phyloP scores from a whole-genome alignment of 2,113 vertebrate species.

The Muntiacus reevesi region DNA sequence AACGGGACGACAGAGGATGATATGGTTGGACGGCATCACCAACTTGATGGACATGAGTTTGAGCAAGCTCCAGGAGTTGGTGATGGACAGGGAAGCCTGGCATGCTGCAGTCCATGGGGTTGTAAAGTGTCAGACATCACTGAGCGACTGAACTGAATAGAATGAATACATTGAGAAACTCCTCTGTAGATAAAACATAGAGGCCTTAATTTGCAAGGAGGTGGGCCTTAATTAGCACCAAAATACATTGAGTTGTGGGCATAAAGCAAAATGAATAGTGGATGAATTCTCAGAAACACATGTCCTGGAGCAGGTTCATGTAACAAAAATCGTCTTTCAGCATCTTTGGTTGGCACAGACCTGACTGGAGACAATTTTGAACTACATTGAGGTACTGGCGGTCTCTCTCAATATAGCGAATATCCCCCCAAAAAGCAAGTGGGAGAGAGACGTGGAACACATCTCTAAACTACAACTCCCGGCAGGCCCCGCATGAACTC shows the following conservation, averaged over 20 bases:
- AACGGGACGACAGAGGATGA: neutral
- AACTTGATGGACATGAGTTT: neutral
- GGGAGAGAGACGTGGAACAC: accelerated
- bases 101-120: neutral
- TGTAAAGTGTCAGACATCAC: neutral
- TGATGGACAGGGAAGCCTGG: neutral
- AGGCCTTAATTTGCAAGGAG: neutral
- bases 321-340: neutral
- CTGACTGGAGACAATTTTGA: neutral
- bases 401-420: neutral
- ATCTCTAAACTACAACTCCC: slow-evolving; percentile 56
- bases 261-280: slow-evolving; percentile 1
- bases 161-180: neutral
- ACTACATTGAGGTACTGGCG: neutral
- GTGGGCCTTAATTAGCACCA: neutral
- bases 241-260: neutral
- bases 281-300: slow-evolving; percentile 18
- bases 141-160: neutral
- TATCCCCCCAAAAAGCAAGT: neutral
- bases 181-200: neutral
- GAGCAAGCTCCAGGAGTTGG: neutral
- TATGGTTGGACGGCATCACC: neutral
- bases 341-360: neutral
- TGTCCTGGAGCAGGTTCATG: neutral
- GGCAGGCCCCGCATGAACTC: neutral